Conservation (phyloP, 2,888 invertebrate genomes). For the Caenorhabditis becei region DNA sequence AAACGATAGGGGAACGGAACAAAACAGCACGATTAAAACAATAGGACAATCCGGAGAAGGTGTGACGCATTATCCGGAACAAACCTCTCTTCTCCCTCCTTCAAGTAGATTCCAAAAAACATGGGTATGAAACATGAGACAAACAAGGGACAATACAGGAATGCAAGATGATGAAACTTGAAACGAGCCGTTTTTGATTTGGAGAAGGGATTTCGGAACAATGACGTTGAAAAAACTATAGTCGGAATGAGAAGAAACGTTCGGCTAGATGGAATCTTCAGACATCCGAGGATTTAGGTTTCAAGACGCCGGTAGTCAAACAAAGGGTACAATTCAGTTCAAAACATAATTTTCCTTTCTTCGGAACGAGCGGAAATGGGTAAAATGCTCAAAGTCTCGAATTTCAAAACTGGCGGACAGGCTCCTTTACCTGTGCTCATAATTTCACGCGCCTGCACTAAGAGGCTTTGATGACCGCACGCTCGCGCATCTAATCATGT, state of each 20-base stretch:
- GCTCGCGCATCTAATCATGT: constrained; percentile 50
- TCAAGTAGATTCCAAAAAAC: not conserved
- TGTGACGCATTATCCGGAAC: constrained; percentile 38
- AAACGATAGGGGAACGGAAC: constrained; percentile 17
- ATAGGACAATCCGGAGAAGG: constrained; percentile 17
- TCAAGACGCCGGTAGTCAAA: constrained; percentile 50
- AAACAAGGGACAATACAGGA: not conserved
- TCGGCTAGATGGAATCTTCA: not conserved
- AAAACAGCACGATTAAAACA: not conserved
- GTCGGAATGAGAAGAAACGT: constrained; percentile 29
- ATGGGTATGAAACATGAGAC: constrained; percentile 24
- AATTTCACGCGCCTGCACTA: constrained; percentile 46
- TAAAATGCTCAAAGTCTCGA: constrained; percentile 43
- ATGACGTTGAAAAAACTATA: constrained; percentile 28
- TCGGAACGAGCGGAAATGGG: constrained; percentile 33
- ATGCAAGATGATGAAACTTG: constrained; percentile 11
- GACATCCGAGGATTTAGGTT: constrained; percentile 16
- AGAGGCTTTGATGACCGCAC: constrained; percentile 58
- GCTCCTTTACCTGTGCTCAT: constrained; percentile 16
- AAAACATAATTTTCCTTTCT: constrained; percentile 27
- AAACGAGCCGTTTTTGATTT: constrained; percentile 1
- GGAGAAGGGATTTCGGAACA: not conserved
- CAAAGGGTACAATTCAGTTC: constrained; percentile 27
- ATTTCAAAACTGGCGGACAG: constrained; percentile 42
- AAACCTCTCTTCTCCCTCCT: not conserved